Percentiles rank a stretch among this genome's conserved stretches.
Conservation (phyloP, 53 echinoderm and acorn worm genomes). For the Stichopus horrens region DNA sequence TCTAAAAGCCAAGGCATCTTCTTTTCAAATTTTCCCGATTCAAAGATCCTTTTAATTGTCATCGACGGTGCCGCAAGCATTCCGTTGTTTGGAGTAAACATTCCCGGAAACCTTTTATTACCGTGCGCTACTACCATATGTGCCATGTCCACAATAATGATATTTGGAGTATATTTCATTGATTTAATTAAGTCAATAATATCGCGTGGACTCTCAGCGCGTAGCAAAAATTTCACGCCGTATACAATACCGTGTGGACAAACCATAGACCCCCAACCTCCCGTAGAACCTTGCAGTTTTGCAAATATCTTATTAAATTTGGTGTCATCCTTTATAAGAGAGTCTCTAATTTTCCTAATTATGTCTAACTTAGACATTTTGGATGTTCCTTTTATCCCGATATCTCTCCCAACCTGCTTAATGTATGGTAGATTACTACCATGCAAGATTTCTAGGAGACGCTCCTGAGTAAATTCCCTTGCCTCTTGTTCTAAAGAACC, state of each 20-base stretch:
- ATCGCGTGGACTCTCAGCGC: constrained; percentile 18
- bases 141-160: constrained; percentile 40
- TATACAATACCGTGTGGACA: constrained; percentile 36
- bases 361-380: constrained; percentile 30
- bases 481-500: constrained; percentile 25
- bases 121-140: constrained; percentile 37
- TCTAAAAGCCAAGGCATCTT: constrained; percentile 1
- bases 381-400: constrained; percentile 1
- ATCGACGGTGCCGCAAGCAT: neutral
- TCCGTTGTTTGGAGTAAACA: constrained; percentile 19
- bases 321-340: neutral
- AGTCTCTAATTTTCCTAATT: constrained; percentile 1
- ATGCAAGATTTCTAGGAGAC: constrained; percentile 30
- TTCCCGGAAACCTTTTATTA: constrained; percentile 18
- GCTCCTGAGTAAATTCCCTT: constrained; percentile 21
- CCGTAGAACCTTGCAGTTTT: constrained; percentile 18
- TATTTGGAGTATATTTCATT: constrained; percentile 31
- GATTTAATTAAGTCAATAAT: constrained; percentile 26
- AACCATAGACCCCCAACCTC: constrained; percentile 14
- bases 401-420: constrained; percentile 13
- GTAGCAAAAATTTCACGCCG: neutral
- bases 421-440: constrained; percentile 7
- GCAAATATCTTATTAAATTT: constrained; percentile 22
- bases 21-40: neutral
- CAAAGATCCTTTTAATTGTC: neutral